Evolutionary conservation across 2,888 invertebrate species (phyloP), one percentile per base, ranked within the genome.

Genomic region (Lysandra coridon): DNA sequence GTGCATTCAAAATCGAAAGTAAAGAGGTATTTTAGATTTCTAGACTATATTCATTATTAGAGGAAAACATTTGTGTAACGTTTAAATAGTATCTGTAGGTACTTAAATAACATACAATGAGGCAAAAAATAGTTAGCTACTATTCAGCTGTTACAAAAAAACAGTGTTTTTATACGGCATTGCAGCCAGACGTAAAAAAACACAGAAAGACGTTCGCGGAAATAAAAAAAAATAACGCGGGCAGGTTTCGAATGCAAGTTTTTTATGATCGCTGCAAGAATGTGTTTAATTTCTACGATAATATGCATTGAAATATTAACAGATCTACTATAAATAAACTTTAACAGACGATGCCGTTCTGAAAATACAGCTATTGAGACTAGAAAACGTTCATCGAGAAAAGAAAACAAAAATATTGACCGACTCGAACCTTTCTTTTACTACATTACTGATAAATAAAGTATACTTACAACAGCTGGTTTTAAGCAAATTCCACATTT

Each of bases 101-200:
- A 74, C 60, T 30, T 73, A 73, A 57, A 12, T 30, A 49, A 64
- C 12, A 37, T 73, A 53, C 60, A 75, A 79, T 78, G 80, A 78
- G 78, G 79, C 76, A 76, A 76, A 81, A 82, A 81, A 81, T 80
- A 81, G 81, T 81, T 80, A 82, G 83, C 81, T 82, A 81, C 81
- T 80, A 82, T 80, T 82, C 81, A 78, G 79, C 79, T 80, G 79
- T 80, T 76, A 79, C 74, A 81, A 83, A 84, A 84, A 85, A 84
- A 84, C 82, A 83, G 82, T 84, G 84, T 84, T 92, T 91, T 92
- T 92, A 90, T 86, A 87, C 88, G 86, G 88, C 89, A 88, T 89
- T 83, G 90, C 74, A 90, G 92, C 91, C 93, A 93, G 93, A 93
- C 93, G 90, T 89, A 92, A 93, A 93, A 92, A 92, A 94, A 93